These are phyloP conservation scores for Anisognathus igniventris DNA, from an alignment of 2,797 vertebrate species.

Conservation along the genomic window DNA sequence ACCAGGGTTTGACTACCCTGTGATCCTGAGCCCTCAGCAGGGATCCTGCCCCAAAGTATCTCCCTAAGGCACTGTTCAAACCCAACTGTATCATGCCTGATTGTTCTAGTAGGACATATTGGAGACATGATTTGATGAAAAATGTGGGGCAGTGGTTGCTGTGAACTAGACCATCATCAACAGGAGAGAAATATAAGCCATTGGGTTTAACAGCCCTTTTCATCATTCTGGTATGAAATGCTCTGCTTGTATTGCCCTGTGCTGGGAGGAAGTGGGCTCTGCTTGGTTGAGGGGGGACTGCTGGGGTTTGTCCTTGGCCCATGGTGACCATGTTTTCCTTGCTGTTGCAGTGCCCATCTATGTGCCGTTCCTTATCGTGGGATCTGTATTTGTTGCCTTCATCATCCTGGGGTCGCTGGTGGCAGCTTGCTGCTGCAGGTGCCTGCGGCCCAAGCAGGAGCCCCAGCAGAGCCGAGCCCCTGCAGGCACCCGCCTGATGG, in stretches of 20 bases:
- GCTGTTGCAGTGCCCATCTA: slow-evolving; percentile 90
- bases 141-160: not conserved
- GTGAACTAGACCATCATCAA: not conserved
- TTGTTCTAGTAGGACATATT: not conserved
- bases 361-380: slow-evolving; percentile 96
- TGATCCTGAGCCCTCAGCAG: not conserved
- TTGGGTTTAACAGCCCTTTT: not conserved
- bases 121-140: not conserved
- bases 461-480: slow-evolving; percentile 82
- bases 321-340: not conserved
- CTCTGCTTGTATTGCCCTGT: not conserved
- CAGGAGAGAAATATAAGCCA: accelerated
- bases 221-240: not conserved
- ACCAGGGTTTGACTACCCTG: accelerated
- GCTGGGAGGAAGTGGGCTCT: not conserved
- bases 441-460: slow-evolving; percentile 95
- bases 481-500: slow-evolving; percentile 82
- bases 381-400: slow-evolving; percentile 95
- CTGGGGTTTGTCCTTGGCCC: not conserved
- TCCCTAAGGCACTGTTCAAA: not conserved
- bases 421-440: slow-evolving; percentile 94
- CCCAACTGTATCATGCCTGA: not conserved
- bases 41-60: not conserved
- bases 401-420: slow-evolving; percentile 93
- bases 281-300: not conserved